Evolutionary conservation across 2,797 vertebrate genomes (phyloP).

Genomic region (Girardinus metallicus): DNA sequence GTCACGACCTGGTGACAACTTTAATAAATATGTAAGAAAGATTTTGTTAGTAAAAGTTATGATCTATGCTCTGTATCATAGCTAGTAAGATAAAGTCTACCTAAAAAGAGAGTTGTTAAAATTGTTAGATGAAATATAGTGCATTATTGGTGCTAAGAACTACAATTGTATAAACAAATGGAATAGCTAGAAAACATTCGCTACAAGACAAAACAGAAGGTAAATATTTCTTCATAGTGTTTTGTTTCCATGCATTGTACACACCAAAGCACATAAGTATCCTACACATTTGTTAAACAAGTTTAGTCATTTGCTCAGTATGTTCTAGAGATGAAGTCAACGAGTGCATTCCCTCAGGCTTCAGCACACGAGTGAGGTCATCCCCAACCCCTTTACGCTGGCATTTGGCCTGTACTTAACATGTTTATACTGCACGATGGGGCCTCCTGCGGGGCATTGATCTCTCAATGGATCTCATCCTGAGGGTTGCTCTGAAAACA

Average conservation of each 20-base stretch:
- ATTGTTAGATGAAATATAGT: not conserved
- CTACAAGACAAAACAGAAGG: not conserved
- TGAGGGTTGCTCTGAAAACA: constrained; percentile 57
- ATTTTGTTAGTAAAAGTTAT: too few relatives aligned
- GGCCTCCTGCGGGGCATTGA: constrained; percentile 66
- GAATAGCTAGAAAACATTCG: not conserved
- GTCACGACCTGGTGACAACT: too few relatives aligned
- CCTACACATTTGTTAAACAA: not conserved
- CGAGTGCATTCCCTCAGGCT: constrained; percentile 24
- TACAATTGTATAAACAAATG: not conserved
- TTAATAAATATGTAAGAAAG: too few relatives aligned
- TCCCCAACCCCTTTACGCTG: constrained; percentile 47
- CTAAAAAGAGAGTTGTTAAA: too few relatives aligned
- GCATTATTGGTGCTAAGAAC: not conserved
- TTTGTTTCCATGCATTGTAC: not conserved
- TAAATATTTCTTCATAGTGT: not conserved
- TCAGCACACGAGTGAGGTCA: constrained; percentile 56
- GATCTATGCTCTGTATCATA: too few relatives aligned
- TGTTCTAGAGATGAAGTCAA: constrained; percentile 31
- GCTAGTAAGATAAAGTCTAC: too few relatives aligned
- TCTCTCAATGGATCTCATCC: constrained; percentile 64
- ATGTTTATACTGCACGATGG: constrained; percentile 58
- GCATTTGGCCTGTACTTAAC: constrained; percentile 57
- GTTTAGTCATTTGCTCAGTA: constrained; percentile 14
- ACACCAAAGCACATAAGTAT: not conserved